Percentiles rank a stretch among this genome's conserved stretches.
Evolutionary conservation across 2,797 vertebrate species (phyloP).

Genomic region (Ambastaia sidthimunki): DNA sequence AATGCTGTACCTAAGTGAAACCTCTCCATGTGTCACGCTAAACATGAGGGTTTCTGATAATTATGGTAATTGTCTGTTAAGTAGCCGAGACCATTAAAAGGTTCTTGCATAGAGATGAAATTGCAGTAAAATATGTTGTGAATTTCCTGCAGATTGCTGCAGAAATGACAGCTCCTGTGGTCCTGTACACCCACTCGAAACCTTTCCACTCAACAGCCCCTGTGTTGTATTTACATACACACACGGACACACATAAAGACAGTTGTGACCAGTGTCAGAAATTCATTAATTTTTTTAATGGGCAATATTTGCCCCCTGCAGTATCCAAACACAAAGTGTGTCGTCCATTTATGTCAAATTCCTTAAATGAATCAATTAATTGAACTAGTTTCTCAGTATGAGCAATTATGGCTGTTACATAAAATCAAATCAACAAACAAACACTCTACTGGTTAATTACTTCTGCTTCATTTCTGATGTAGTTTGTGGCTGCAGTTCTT

Average conservation of each 20-base stretch:
- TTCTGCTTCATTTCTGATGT: not conserved
- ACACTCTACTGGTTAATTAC: too few relatives aligned
- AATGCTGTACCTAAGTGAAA: not conserved
- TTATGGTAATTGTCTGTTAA: conserved; percentile 56
- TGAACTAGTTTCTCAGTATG: not conserved
- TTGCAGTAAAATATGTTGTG: not conserved
- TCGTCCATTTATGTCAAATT: not conserved
- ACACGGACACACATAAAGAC: not conserved
- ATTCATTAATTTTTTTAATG: not conserved
- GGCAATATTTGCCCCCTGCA: not conserved
- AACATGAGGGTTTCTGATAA: conserved; percentile 44
- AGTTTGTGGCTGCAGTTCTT: not conserved
- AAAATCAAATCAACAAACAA: too few relatives aligned
- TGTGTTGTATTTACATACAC: conserved; percentile 21
- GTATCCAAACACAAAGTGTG: not conserved
- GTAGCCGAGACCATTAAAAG: conserved; percentile 45
- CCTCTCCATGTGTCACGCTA: conserved; percentile 10
- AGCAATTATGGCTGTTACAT: not conserved
- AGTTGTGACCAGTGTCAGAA: conserved; percentile 1
- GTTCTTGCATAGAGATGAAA: conserved; percentile 52
- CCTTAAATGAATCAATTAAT: not conserved
- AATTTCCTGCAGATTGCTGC: conserved; percentile 6
- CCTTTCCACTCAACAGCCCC: conserved; percentile 26
- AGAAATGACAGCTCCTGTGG: conserved; percentile 38
- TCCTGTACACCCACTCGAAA: conserved; percentile 42